Evolutionary conservation across 2,113 vertebrate genomes (phyloP), one percentile per base, ranked within the genome.

Genomic region (Chionodraco myersi): DNA sequence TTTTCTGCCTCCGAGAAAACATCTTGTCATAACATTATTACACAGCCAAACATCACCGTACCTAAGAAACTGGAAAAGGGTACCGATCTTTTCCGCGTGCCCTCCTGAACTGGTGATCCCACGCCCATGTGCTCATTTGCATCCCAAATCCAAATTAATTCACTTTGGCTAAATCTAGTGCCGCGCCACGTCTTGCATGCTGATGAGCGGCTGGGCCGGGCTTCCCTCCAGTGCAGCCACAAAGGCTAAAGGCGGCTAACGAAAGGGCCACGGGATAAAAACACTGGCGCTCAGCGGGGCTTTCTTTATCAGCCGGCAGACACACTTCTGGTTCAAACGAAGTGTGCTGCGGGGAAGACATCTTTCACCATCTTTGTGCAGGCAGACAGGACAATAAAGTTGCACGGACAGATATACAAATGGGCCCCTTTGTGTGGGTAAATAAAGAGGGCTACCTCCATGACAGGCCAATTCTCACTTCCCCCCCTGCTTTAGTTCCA

Each of bases 61-160:
- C 47, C 66, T 62, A 87, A 79, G 84, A 82, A 86, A 89, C 87
- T 82, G 79, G 80, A 82, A 88, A 91, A 85, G 85, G 83, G 78
- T 79, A 74, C 74, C 44, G 16, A 74, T 86, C 77, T 74, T 87
- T 88, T 79, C 88, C 1, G 96, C 94, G 93, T 93, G 96, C 94
- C 95, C 96, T 95, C 95, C 89, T 92, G 95, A 95, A 97, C 96
- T 96, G 96, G 95, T 94, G 97, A 97, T 97, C 96, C 89, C 95
- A 95, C 89, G 84, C 95, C 94, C 95, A 95, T 96, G 96, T 96
- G 88, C 90, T 92, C 95, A 99, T 99, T 99, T 98, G 97, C 97
- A 99, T 98, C 96, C 97, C 97, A 98, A 98, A 99, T 99, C 97
- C 97, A 98, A 97, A 99, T 99, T 98, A 99, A 99, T 99, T 99